These are phyloP conservation scores for Euwallacea similis DNA, from an alignment of 1,140 invertebrate species.

Conservation along the genomic window DNA sequence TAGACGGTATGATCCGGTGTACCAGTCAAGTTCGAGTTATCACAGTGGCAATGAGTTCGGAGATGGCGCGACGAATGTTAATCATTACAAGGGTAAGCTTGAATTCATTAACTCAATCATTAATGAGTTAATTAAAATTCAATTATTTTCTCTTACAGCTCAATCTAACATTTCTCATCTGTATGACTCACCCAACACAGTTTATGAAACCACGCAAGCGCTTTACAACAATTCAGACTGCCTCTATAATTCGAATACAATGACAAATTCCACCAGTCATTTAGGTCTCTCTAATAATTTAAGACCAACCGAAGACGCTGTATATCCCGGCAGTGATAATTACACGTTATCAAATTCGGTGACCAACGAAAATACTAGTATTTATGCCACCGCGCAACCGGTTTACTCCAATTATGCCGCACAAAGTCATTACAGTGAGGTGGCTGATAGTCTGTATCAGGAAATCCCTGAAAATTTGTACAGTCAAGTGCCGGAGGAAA, in stretches of 20 bases:
- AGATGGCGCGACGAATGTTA: not conserved
- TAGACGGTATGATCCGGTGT: conserved; percentile 41
- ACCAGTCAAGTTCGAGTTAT: conserved; percentile 34
- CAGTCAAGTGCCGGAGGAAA: conserved; percentile 49
- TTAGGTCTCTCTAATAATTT: too few species aligned
- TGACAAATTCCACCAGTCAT: too few species aligned
- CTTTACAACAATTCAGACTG: conserved; percentile 19
- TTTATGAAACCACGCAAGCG: conserved; percentile 21
- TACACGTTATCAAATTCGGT: too few species aligned
- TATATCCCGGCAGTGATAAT: too few species aligned
- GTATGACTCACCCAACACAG: conserved; percentile 15
- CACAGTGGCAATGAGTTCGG: conserved; percentile 1
- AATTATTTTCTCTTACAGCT: not conserved
- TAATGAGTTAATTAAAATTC: not conserved
- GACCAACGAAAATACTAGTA: not conserved
- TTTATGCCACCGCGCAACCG: not conserved
- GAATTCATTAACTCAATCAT: too few species aligned
- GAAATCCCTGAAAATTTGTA: conserved; percentile 53
- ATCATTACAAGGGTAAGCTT: not conserved
- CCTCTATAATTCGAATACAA: too few species aligned
- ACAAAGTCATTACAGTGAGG: conserved; percentile 49
- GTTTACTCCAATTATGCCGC: conserved; percentile 17
- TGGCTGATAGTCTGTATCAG: conserved; percentile 45
- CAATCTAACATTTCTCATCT: conserved; percentile 8
- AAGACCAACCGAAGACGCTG: too few species aligned